A percentile compares a stretch with the other conserved stretches of the same genome.
Conservation (phyloP, 2,797 vertebrate genomes). For the Calcarius lapponicus region DNA sequence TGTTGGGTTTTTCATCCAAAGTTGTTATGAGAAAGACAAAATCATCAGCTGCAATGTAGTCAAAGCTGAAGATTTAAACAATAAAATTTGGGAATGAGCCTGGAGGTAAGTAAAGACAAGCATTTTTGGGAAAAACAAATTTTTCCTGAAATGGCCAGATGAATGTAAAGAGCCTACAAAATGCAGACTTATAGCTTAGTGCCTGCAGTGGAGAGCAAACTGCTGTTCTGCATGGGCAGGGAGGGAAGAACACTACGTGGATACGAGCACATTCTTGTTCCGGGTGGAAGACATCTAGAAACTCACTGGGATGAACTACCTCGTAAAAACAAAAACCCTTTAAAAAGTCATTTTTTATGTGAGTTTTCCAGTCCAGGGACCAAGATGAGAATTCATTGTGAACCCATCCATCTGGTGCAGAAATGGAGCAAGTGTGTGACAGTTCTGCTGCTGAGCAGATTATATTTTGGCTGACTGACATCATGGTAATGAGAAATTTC, state of each 20-base stretch:
- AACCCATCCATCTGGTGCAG: slow-evolving; percentile 40
- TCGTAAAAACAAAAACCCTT: not conserved
- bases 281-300: not conserved
- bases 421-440: slow-evolving; percentile 40
- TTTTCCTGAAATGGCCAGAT: not conserved
- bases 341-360: not conserved
- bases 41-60: not conserved
- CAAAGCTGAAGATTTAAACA: slow-evolving; percentile 7
- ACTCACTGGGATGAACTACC: not conserved
- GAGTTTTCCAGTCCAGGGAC: not conserved
- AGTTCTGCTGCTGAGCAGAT: slow-evolving; percentile 37
- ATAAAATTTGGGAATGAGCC: not conserved
- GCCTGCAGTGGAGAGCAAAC: not conserved
- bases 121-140: not conserved
- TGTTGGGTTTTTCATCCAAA: not conserved
- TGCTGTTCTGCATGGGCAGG: not conserved
- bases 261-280: not conserved
- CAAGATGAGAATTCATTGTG: slow-evolving; percentile 20
- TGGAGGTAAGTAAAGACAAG: not conserved
- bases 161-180: not conserved
- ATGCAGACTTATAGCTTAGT: not conserved
- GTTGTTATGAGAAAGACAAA: not conserved
- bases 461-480: slow-evolving; percentile 32
- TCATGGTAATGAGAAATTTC: slow-evolving; percentile 40
- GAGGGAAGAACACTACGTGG: not conserved